A percentile compares a stretch with the other conserved stretches of the same genome.
These are phyloP conservation scores for Miniopterus natalensis DNA, from an alignment of 2,113 vertebrate genomes.

Conservation along the genomic window DNA sequence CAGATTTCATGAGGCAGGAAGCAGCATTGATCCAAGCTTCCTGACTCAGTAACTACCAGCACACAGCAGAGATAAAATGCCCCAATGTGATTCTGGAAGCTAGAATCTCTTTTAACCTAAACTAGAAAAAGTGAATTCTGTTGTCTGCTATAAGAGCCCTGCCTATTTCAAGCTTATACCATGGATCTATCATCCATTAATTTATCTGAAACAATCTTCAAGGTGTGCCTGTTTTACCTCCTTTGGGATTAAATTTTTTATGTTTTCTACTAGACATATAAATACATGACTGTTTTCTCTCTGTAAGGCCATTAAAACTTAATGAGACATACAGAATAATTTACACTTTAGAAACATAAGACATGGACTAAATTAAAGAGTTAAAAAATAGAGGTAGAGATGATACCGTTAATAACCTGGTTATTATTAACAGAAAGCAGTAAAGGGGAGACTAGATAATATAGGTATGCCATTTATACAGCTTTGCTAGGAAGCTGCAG, in stretches of 20 bases:
- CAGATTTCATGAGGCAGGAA: not conserved
- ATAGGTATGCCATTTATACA: no score
- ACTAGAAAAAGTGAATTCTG: not conserved
- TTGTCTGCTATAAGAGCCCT: not conserved
- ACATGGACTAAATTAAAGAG: slow-evolving; percentile 1
- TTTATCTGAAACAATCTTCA: slow-evolving; percentile 34
- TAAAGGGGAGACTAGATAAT: no score
- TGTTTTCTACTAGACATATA: not conserved
- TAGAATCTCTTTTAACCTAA: not conserved
- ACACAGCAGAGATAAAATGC: not conserved
- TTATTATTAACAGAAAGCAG: no score
- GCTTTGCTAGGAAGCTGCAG: no score
- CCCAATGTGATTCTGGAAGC: not conserved
- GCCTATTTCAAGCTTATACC: not conserved
- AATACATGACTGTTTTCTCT: not conserved
- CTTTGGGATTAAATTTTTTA: not conserved
- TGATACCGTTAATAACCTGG: no score
- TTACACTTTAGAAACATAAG: not conserved
- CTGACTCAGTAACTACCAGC: not conserved
- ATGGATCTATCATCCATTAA: not conserved
- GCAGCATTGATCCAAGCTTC: not conserved
- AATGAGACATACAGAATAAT: not conserved
- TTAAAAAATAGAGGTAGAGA: not conserved
- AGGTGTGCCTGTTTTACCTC: not conserved
- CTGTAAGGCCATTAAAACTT: not conserved